These are phyloP conservation scores for Drosophila lacicola DNA, from an alignment of 2,888 invertebrate species.

Conservation along the genomic window DNA sequence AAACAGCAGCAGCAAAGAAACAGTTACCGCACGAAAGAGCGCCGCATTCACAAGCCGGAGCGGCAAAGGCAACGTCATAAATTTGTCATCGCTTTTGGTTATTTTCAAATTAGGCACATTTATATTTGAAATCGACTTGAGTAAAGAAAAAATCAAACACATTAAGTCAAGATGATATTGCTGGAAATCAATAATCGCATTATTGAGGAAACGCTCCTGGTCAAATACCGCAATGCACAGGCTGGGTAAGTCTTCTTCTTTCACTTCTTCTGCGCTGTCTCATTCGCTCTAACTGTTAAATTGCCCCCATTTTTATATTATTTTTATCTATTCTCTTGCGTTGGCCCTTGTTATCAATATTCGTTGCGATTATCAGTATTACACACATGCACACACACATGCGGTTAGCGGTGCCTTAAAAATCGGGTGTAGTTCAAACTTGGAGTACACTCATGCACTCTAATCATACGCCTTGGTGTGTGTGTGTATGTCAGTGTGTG, in stretches of 20 bases:
- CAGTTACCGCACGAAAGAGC: conserved; percentile 70
- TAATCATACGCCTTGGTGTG: conserved; percentile 9
- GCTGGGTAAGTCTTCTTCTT: conserved; percentile 90
- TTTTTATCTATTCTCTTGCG: conserved; percentile 43
- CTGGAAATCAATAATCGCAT: conserved; percentile 99
- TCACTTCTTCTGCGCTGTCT: conserved; percentile 15
- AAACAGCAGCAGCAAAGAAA: conserved; percentile 58
- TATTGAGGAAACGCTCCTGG: conserved; percentile 97
- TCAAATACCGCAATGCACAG: conserved; percentile 98
- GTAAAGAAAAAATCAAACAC: conserved; percentile 7
- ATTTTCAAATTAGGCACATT: conserved; percentile 35
- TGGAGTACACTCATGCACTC: conserved; percentile 49
- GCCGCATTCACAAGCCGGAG: conserved; percentile 64
- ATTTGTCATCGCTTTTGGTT: conserved; percentile 71
- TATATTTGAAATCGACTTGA: conserved; percentile 28
- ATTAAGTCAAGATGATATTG: conserved; percentile 90
- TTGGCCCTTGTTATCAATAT: conserved; percentile 43
- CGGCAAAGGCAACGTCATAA: conserved; percentile 78
- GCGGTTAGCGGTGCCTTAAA: conserved; percentile 7
- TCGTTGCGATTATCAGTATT: conserved; percentile 49
- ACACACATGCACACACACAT: conserved; percentile 2
- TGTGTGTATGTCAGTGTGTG: conserved; percentile 4
- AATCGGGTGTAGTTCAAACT: conserved; percentile 60
- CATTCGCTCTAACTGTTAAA: conserved; percentile 41
- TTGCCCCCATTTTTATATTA: conserved; percentile 48